Evolutionary conservation across 1,140 invertebrate genomes (phyloP), one percentile per base, ranked within the genome.

Genomic region (Leptinotarsa lineolata): DNA sequence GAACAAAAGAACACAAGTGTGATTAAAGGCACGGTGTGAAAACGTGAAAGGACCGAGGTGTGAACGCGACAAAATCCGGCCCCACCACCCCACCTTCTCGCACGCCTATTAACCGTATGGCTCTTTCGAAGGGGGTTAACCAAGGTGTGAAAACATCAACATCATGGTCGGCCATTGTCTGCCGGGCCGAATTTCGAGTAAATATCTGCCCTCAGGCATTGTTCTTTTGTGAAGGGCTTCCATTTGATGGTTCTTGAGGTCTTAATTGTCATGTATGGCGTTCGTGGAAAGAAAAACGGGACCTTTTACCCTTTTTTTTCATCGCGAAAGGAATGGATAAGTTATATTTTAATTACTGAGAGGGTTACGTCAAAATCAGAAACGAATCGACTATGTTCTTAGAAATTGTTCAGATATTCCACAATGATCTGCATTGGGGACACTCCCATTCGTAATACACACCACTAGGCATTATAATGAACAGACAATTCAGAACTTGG

Each of bases 121-220:
- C 30, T 39, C 39, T 20, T 48, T 24, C n/a, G 46, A 20, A 69
- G 59, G 68, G 67, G 68, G 68, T 69, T 69, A 69, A 22, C 68
- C 68, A 69, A 69, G 68, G 68, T 69, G 68, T 69, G 68, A 69
- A 69, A 69, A 69, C 20, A 69, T 69, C 68, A 46, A 46, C 68
- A 69, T 69, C 68, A 69, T 69, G 68, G 68, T 69, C 45, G 68
- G 18, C 68, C 45, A 45, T 54, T 69, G 22, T 59, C 22, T 48
- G 58, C 24, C 54, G 66, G 20, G 45, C 45, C 45, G 30, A 66
- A 66, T 66, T 66, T 66, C 64, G 39, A 66, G 64, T 44, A 18
- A 44, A 54, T 54, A 54, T 54, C 48, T 54, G 48, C 48, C 48
- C 15, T 54, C 48, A 3, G 30, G 13, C 11, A 44, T 66, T 66